Evolutionary conservation across 92 coral and sea anemone genomes (phyloP), one percentile per base, ranked within the genome.

Genomic region (Scolanthus callimorphus): DNA sequence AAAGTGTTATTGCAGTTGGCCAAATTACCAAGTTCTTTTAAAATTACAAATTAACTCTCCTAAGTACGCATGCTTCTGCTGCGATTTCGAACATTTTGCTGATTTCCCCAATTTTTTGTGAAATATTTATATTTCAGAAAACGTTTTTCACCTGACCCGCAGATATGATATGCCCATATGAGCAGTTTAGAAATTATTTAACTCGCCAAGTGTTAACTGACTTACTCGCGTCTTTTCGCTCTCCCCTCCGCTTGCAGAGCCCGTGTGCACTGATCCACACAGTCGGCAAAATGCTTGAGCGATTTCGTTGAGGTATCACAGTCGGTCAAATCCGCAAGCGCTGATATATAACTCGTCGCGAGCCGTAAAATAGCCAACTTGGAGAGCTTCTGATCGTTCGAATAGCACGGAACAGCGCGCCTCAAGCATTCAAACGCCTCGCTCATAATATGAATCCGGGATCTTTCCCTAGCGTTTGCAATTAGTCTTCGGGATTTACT

Each of bases 161-260:
- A n/a, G n/a, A n/a, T n/a, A n/a, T n/a, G n/a, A n/a, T n/a, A n/a
- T n/a, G n/a, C n/a, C n/a, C n/a, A n/a, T n/a, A n/a, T n/a, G n/a
- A n/a, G n/a, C n/a, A n/a, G n/a, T n/a, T n/a, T n/a, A n/a, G n/a
- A n/a, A n/a, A n/a, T n/a, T n/a, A n/a, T n/a, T 34, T 34, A 6
- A 15, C 41, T 34, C 41, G 41, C 28, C 25, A 0, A 11, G 20
- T 27, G 15, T 6, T 39, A 11, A 1, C 11, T n/a, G 20, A 81
- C 95, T 83, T 58, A 87, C 95, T 77, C 82, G 58, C 87, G 87
- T 38, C 96, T 47, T 20, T 86, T 81, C 15, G 97, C 60, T 27
- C 97, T 48, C 24, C 97, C 97, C 47, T 91, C 97, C 4, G 97
- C 74, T 45, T 91, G 97, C 39, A 91, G 50, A 22, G 97, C 97